A percentile compares a stretch with the other conserved stretches of the same genome.
Evolutionary conservation across 2,888 invertebrate genomes (phyloP).

Genomic region (Caenorhabditis wallacei): DNA sequence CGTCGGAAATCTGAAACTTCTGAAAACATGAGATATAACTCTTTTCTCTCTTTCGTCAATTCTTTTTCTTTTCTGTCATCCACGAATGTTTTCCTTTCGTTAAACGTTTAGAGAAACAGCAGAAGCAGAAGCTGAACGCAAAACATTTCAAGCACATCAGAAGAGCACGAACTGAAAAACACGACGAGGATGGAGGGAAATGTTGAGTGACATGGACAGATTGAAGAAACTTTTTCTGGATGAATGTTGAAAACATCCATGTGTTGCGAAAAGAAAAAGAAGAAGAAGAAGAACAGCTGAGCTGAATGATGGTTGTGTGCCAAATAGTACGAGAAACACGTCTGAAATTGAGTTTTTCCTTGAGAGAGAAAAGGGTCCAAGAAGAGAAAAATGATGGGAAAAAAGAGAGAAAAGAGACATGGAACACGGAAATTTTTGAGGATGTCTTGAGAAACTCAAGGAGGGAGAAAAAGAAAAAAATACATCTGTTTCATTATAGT

Average conservation of each 20-base stretch:
- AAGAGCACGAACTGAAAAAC: constrained; percentile 54
- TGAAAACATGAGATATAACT: constrained; percentile 35
- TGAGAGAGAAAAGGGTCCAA: constrained; percentile 25
- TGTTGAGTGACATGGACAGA: constrained; percentile 63
- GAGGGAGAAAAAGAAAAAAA: constrained; percentile 26
- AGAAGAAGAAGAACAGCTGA: constrained; percentile 47
- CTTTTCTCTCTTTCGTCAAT: background rate
- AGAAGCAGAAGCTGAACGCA: constrained; percentile 45
- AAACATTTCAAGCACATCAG: constrained; percentile 58
- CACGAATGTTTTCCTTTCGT: constrained; percentile 45
- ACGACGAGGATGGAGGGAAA: constrained; percentile 43
- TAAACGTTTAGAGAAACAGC: constrained; percentile 46
- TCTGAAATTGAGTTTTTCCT: constrained; percentile 56
- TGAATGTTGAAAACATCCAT: constrained; percentile 64
- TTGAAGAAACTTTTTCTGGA: constrained; percentile 58
- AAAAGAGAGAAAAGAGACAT: constrained; percentile 11
- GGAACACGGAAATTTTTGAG: constrained; percentile 48
- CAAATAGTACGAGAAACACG: constrained; percentile 56
- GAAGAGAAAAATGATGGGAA: constrained; percentile 10
- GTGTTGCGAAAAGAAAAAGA: constrained; percentile 43
- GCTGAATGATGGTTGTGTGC: constrained; percentile 27
- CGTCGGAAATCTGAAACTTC: constrained; percentile 36
- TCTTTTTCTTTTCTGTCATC: constrained; percentile 27
- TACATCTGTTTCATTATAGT: constrained; percentile 67
- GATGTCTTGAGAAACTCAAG: constrained; percentile 39